A percentile compares a stretch with the other conserved stretches of the same genome.
phyloP scores from a whole-genome alignment of 2,797 vertebrate species.

The Sternarchorhynchus goeldii region DNA sequence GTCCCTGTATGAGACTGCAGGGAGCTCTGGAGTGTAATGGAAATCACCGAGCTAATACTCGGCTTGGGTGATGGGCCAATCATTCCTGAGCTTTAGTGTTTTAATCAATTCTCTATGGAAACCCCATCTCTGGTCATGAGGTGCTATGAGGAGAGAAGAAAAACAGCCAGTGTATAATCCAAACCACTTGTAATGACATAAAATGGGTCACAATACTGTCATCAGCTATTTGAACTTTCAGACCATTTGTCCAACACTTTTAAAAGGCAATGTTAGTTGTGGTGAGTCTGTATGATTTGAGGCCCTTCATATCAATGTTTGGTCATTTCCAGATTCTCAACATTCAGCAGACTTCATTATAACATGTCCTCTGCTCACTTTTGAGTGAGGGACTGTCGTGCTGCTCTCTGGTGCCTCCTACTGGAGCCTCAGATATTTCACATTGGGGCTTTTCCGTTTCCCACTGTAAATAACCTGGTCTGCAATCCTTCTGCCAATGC shows the following conservation, averaged over 20 bases:
- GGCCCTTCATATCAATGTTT: slow-evolving; percentile 25
- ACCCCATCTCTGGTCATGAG: slow-evolving; percentile 8
- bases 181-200: background rate
- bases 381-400: slow-evolving; percentile 33
- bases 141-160: slow-evolving; percentile 5
- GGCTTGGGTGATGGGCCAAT: slow-evolving; percentile 13
- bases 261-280: too few relatives aligned
- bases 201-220: background rate
- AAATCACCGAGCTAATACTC: background rate
- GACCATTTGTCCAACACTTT: background rate
- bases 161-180: background rate
- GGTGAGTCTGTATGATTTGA: background rate
- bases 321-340: slow-evolving; percentile 24
- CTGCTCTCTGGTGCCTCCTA: slow-evolving; percentile 46
- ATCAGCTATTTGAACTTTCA: background rate
- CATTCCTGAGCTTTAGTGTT: slow-evolving; percentile 9
- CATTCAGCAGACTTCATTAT: slow-evolving; percentile 25
- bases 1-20: background rate
- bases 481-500: slow-evolving; percentile 52
- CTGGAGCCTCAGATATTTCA: slow-evolving; percentile 59
- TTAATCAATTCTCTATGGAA: slow-evolving; percentile 25
- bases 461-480: slow-evolving; percentile 61
- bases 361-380: slow-evolving; percentile 39
- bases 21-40: slow-evolving; percentile 27
- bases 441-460: slow-evolving; percentile 60